Evolutionary conservation across 2,888 invertebrate species (phyloP).

Genomic region (Leptinotarsa tumamoca): DNA sequence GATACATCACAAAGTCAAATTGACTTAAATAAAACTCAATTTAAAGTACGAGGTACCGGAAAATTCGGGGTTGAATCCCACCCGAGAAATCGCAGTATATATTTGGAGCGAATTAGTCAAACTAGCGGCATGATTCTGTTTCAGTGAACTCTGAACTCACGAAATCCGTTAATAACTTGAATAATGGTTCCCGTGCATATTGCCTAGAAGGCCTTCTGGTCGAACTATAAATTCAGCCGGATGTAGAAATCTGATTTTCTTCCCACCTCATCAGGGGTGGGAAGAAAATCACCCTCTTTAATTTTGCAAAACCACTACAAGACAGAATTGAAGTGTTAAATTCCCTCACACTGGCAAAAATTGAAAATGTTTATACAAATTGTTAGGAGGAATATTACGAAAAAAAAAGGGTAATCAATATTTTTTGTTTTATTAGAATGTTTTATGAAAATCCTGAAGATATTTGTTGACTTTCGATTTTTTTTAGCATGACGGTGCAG

Average conservation of each 20-base stretch:
- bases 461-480: too few relatives aligned
- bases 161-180: slow-evolving; percentile 29
- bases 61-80: slow-evolving; percentile 11
- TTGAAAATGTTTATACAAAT: too few relatives aligned
- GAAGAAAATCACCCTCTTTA: too few relatives aligned
- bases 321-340: too few relatives aligned
- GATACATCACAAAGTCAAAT: slow-evolving; percentile 39
- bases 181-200: slow-evolving; percentile 23
- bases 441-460: too few relatives aligned
- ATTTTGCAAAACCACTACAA: too few relatives aligned
- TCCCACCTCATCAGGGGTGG: neutral
- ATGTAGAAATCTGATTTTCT: slow-evolving; percentile 16
- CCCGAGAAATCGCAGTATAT: slow-evolving; percentile 21
- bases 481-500: too few relatives aligned
- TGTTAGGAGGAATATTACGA: too few relatives aligned
- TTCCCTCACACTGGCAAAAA: too few relatives aligned
- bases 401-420: too few relatives aligned
- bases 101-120: slow-evolving; percentile 27
- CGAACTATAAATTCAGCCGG: slow-evolving; percentile 7
- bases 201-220: slow-evolving; percentile 13
- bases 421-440: too few relatives aligned
- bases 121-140: slow-evolving; percentile 24
- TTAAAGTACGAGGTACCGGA: slow-evolving; percentile 22
- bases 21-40: slow-evolving; percentile 37
- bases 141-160: slow-evolving; percentile 22